Percentiles rank a stretch among this genome's conserved stretches.
Evolutionary conservation across 1,140 invertebrate genomes (phyloP).

Genomic region (Venturia canescens): DNA sequence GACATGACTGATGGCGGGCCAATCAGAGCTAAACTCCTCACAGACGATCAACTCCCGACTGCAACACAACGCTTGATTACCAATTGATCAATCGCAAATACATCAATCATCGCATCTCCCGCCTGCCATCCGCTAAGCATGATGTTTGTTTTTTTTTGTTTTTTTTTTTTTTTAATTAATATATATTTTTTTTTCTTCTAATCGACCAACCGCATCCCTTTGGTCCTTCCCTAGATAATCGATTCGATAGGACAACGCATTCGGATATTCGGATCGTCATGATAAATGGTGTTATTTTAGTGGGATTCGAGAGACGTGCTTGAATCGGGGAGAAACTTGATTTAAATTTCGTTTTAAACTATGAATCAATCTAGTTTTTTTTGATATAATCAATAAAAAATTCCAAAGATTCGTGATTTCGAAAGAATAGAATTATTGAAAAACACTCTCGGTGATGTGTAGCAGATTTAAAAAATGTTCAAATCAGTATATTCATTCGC

Average conservation of each 20-base stretch:
- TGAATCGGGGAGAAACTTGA: neutral
- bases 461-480: too few relatives aligned
- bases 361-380: neutral
- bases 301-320: neutral
- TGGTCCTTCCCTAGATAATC: neutral
- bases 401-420: neutral
- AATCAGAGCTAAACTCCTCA: conserved; percentile 66
- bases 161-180: neutral
- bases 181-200: conserved; percentile 15
- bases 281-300: neutral
- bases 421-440: neutral
- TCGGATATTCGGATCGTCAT: neutral
- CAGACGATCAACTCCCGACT: conserved; percentile 67
- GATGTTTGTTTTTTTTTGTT: conserved; percentile 28
- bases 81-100: conserved; percentile 61
- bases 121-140: conserved; percentile 65
- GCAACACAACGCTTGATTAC: conserved; percentile 68
- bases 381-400: neutral
- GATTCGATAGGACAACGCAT: neutral
- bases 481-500: too few relatives aligned
- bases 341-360: neutral
- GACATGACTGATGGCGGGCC: conserved; percentile 69
- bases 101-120: conserved; percentile 65
- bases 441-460: neutral
- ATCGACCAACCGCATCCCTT: neutral